Base-by-base conservation (phyloP, 2,888 invertebrate genomes). In the Caenorhabditis macrosperma region DNA sequence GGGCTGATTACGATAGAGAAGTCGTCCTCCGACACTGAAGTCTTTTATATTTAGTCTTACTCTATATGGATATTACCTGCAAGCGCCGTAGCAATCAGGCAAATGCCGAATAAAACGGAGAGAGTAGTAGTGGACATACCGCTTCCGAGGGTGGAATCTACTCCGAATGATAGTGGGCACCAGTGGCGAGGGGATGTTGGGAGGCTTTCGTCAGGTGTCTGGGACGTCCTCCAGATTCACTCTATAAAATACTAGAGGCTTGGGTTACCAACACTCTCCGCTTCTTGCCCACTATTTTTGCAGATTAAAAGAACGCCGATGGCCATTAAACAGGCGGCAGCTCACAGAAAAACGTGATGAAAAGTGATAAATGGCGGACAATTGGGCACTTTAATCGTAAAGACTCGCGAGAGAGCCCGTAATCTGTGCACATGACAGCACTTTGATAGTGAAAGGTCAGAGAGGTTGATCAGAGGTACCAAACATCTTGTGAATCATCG, bases 251-350 rank as follows among this genome's bases (percentile, higher is more conserved):
- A 64, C 63, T 72, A 33, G 63, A n/a, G 64, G 55, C 64, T 72
- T 72, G 72, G 72, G 54, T 72, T 72, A 72, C 72, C 64, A 66
- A 52, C 26, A 35, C 72, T 48, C 72, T 72, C 72, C 64, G 20
- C 72, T 38, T 44, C 26, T 33, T 17, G 48, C 64, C 50, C 64
- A 30, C 63, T 72, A 38, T 72, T 72, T 71, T 72, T 72, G 44
- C 55, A 63, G 72, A 72, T 72, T 72, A 72, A 74, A 74, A 74
- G 74, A 74, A 74, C 74, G 74, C 74, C 74, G 74, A 66, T 41
- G 50, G 28, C 74, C 64, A 74, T 74, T 64, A 74, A 74, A 59
- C 74, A 64, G 74, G 74, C 74, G 64, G 74, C 59, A 59, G 17
- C 64, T 59, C 64, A 41, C 41, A 28, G 74, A 74, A 74, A 72